A percentile compares a stretch with the other conserved stretches of the same genome.
These are phyloP conservation scores for Diploscapter pachys DNA, from an alignment of 1,140 invertebrate genomes.

Conservation along the genomic window DNA sequence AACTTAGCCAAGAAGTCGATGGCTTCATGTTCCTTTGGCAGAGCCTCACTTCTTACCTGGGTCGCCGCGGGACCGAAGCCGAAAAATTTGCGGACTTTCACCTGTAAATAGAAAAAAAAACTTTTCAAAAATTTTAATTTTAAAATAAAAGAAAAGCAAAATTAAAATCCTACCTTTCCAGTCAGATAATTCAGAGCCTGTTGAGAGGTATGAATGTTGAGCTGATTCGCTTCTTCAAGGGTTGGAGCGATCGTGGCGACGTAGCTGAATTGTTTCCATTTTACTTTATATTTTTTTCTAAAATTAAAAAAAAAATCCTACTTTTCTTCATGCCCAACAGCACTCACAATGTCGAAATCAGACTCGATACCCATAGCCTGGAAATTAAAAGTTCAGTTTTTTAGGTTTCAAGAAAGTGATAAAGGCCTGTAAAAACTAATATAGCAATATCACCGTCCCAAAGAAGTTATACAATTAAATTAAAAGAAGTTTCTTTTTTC, in stretches of 20 bases:
- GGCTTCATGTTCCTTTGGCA: slow-evolving; percentile 60
- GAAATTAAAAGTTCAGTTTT: slow-evolving; percentile 19
- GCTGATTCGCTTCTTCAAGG: slow-evolving; percentile 81
- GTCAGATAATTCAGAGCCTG: slow-evolving; percentile 67
- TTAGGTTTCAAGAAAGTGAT: slow-evolving; percentile 12
- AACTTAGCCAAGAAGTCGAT: slow-evolving; percentile 48
- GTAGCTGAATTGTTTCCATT: slow-evolving; percentile 59
- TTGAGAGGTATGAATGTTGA: slow-evolving; percentile 81
- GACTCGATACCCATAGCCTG: slow-evolving; percentile 84
- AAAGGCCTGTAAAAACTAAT: slow-evolving; percentile 1
- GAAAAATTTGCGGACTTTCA: slow-evolving; percentile 59
- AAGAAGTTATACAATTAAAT: no score
- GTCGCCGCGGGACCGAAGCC: slow-evolving; percentile 8
- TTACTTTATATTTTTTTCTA: no score
- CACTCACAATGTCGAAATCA: slow-evolving; percentile 88
- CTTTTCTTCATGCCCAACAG: slow-evolving; percentile 66
- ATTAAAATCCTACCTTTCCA: slow-evolving; percentile 48
- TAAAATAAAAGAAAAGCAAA: neutral
- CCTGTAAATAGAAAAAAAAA: slow-evolving; percentile 67
- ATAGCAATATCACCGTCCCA: no score
- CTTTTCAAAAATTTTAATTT: slow-evolving; percentile 71
- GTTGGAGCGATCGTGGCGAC: slow-evolving; percentile 79
- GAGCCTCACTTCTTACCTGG: slow-evolving; percentile 65
- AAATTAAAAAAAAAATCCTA: no score
- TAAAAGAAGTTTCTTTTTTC: no score